Evolutionary conservation across 2,113 vertebrate genomes (phyloP), one percentile per base, ranked within the genome.

Genomic region (Dicrurus megarhynchus): DNA sequence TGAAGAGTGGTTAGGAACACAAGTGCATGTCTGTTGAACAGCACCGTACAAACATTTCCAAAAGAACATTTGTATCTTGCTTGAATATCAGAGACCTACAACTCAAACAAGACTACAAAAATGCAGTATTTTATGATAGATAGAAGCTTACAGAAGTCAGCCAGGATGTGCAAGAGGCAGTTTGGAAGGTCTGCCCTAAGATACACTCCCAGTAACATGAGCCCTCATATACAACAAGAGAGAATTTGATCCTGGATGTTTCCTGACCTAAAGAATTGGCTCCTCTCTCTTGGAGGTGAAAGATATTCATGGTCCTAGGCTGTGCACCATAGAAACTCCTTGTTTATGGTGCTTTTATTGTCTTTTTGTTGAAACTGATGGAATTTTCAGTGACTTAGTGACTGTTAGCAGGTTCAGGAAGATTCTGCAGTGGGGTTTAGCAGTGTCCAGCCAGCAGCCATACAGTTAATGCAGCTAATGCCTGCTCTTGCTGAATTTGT

Each of bases 391-490:
- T 44, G 64, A 41, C 44, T 70, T 33, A 37, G 35, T 57, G 19
- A 42, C 67, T 61, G 9, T 56, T 60, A 61, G 26, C 12, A 74
- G 26, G 10, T 57, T 65, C 4, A 4, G 42, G 75, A 67, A 19
- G 39, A 30, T 42, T 55, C 75, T 80, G 50, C 50, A n/a, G 37
- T 59, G 33, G 33, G 6, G 9, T 47, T 80, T 60, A 41, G 55
- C 60, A 22, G 44, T 41, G 27, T 68, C 60, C 71, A 27, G 46
- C 68, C 85, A 68, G 95, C 93, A 93, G 71, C 26, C 68, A 26
- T 32, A 90, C 10, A 68, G 90, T 96, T 96, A 95, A 90, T 42
- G 73, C 67, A 56, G n/a, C 49, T 83, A 67, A 88, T 37, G 82
- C 47, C 75, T 59, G 33, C 88, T 77, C 2, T 50, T 84, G 83